Evolutionary conservation across 2,888 invertebrate species (phyloP), one percentile per base, ranked within the genome.

Genomic region (Petrolisthes manimaculis): DNA sequence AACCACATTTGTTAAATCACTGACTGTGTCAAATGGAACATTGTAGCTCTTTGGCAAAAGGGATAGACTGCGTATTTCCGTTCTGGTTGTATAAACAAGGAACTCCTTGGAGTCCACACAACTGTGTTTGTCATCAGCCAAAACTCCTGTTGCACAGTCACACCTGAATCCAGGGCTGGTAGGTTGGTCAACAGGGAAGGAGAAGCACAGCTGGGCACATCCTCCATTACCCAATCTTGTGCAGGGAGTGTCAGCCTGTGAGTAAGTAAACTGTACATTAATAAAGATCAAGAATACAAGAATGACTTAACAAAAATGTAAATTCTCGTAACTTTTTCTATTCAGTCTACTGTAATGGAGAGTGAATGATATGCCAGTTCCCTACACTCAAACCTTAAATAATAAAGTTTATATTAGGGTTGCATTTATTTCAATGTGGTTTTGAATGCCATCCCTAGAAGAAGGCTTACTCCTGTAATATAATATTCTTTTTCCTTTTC

Each of bases 171-270:
- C 67, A 8, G 71, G 56, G 54, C 14, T 54, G n/a, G 82, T 71
- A 14, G 86, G 53, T 18, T 92, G 91, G 14, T 91, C 91, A 87
- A 92, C 95, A 0, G 98, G 98, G 92, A 96, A 96, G 77, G 98
- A 97, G 93, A 99, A 99, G 93, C 99, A 99, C 0, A 99, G 94
- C 92, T 99, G 99, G 82, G 97, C 96, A 93, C 99, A 99, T 21
- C 96, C 96, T 0, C 97, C 96, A 92, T 96, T 97, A 0, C 95
- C 96, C 21, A 91, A 89, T 4, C 95, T 95, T 24, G 95, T 94
- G 92, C 97, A 98, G 0, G 97, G 97, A 92, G 97, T 97, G 21
- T 92, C 91, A 56, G 86, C 91, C 88, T 87, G 87, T 12, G 88
- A 78, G 69, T 37, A 21, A 55, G 14, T 53, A 74, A 80, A 37